phyloP scores from a whole-genome alignment of 2,888 invertebrate species.

The Rotaria socialis region DNA sequence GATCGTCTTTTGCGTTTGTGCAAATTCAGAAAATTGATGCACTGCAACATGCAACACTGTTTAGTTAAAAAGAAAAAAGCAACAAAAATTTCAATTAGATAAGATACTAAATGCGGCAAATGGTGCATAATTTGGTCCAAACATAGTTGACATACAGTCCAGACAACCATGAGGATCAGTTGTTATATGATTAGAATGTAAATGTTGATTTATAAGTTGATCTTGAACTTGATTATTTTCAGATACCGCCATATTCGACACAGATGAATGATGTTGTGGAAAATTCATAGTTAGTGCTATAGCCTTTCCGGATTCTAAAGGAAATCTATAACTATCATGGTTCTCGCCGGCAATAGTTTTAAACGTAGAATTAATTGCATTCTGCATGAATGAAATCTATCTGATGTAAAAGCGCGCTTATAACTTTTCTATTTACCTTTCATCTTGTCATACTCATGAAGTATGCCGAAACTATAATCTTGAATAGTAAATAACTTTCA shows the following conservation, averaged over 20 bases:
- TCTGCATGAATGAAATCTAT: background rate
- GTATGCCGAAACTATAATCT: too few relatives aligned
- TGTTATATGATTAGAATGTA: background rate
- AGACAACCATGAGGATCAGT: background rate
- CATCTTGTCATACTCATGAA: too few relatives aligned
- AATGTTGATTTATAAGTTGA: background rate
- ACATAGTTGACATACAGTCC: background rate
- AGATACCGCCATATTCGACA: background rate
- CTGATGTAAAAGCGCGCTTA: background rate
- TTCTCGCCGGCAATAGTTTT: background rate
- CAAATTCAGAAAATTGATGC: background rate
- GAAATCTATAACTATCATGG: background rate
- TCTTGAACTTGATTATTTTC: background rate
- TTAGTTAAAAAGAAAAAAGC: too few relatives aligned
- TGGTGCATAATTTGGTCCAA: constrained; percentile 4
- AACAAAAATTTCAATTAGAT: background rate
- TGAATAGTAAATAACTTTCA: too few relatives aligned
- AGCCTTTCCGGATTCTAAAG: background rate
- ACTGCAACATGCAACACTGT: background rate
- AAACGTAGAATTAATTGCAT: background rate
- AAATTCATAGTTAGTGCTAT: background rate
- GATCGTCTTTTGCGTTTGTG: background rate
- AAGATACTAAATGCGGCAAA: background rate
- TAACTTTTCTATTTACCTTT: background rate
- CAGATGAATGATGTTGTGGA: background rate